Evolutionary conservation across 2,888 invertebrate genomes (phyloP).

Genomic region (Kryphioiulus occultus): DNA sequence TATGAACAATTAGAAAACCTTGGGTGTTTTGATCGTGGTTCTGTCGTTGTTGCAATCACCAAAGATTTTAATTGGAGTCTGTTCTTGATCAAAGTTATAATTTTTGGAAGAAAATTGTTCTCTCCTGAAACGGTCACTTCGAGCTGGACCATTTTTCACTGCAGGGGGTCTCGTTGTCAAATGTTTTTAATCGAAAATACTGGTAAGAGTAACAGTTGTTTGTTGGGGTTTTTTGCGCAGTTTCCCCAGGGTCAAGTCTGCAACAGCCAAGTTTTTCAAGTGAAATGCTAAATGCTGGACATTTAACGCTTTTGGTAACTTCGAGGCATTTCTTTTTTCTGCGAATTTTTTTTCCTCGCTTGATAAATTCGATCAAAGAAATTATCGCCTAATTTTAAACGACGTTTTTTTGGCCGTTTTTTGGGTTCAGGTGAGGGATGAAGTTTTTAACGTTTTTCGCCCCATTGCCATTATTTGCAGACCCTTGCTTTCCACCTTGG

Average conservation of each 20-base stretch:
- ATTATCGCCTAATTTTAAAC: slow-evolving; percentile 11
- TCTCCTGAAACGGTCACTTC: neutral
- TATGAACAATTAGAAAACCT: too few species aligned
- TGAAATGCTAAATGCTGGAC: neutral
- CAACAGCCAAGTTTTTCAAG: neutral
- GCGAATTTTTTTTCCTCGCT: neutral
- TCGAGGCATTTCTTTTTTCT: neutral
- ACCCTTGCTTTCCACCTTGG: neutral
- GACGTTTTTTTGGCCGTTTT: neutral
- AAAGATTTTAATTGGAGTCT: too few species aligned
- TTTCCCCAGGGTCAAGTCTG: neutral
- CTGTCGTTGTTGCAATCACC: too few species aligned
- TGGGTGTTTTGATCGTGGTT: too few species aligned
- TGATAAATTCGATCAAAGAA: neutral
- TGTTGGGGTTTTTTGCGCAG: neutral
- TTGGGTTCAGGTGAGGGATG: neutral
- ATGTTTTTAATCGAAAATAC: neutral
- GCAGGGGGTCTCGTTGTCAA: neutral
- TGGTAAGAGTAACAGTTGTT: neutral
- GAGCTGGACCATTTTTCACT: neutral
- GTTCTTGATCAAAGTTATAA: too few species aligned
- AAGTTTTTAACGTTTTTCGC: neutral
- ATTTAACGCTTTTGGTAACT: neutral
- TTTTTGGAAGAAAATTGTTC: too few species aligned
- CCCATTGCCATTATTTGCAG: neutral